Base-by-base conservation (phyloP, 2,797 vertebrate genomes). In the Crax fasciolata region DNA sequence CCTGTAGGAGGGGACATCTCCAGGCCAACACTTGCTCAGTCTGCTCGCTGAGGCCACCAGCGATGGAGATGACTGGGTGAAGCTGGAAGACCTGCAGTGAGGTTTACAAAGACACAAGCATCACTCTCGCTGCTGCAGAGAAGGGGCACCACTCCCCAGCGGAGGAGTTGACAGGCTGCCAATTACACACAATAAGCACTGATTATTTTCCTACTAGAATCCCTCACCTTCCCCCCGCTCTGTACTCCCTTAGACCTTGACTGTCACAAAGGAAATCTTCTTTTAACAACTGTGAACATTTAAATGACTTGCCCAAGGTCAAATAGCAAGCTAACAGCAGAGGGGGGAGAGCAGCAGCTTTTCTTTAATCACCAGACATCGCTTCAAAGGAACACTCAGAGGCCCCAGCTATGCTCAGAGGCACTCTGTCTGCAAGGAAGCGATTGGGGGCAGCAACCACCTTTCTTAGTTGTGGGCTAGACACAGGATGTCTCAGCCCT, bases 361-460 rank as follows among this genome's bases (percentile, higher is more conserved):
- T 5, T 51, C 35, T 96, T 83, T 74, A 17, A 93, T 75, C 87
- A 2, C 78, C 13, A 24, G 54, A 54, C 11, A 2, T 2, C 41
- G 28, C 92, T 95, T 87, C 94, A 89, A 79, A 82, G 87, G 75
- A 23, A 23, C 1, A 11, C 51, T 19, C 48, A 0, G 52, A 62
- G 68, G 85, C 61, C 73, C 61, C 85, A 8, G 87, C 8, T 21
- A 17, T 0, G 59, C 92, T 57, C 78, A 41, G 82, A 57, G 5
- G 24, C 51, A 3, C 80, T 17, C 59, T 7, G 6, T 55, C 21
- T 39, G 92, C 82, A 17, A 67, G 83, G 86, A 65, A 83, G 92
- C 73, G 21, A 66, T 1, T 48, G 82, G 70, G 63, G 81, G 84
- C 89, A 95, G 91, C 63, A 81, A 93, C 81, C 92, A 90, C 95